Percentiles rank a stretch among this genome's conserved stretches.
phyloP scores from a whole-genome alignment of 2,797 vertebrate genomes.

The Onychomys arenicola region DNA sequence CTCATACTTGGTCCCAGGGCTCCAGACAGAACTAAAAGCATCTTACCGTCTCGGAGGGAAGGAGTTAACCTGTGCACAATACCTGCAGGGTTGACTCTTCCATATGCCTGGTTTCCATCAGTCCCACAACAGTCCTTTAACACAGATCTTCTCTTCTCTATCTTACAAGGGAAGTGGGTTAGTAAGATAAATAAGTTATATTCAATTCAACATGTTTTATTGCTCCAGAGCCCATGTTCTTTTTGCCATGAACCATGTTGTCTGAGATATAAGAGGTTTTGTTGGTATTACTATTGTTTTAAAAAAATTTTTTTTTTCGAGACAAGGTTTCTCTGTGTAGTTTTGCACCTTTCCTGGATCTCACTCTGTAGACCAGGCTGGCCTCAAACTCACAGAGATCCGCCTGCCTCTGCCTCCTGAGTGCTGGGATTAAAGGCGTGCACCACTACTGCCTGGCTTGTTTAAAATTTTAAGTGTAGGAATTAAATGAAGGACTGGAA shows the following conservation, averaged over 20 bases:
- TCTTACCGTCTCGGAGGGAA: not conserved
- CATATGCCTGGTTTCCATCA: not conserved
- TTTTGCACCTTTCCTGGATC: no score
- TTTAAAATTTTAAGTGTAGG: constrained; percentile 1
- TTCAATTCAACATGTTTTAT: not conserved
- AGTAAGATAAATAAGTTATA: not conserved
- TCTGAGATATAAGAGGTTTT: not conserved
- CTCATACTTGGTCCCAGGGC: not conserved
- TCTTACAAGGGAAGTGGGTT: not conserved
- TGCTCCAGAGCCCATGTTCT: not conserved
- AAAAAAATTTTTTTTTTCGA: not conserved
- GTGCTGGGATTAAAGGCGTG: no score
- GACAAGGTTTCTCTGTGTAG: no score
- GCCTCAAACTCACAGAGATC: no score
- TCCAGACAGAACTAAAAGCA: not conserved
- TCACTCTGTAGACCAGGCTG: no score
- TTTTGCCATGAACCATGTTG: not conserved
- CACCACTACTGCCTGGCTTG: no score
- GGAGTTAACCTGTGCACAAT: not conserved
- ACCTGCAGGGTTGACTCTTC: not conserved
- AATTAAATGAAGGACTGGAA: constrained; percentile 51
- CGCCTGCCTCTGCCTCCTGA: no score
- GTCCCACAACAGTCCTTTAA: not conserved
- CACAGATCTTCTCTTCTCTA: not conserved
- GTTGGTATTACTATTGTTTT: not conserved